Conservation (phyloP, 2,888 invertebrate species). For the Caenorhabditis zanzibari region DNA sequence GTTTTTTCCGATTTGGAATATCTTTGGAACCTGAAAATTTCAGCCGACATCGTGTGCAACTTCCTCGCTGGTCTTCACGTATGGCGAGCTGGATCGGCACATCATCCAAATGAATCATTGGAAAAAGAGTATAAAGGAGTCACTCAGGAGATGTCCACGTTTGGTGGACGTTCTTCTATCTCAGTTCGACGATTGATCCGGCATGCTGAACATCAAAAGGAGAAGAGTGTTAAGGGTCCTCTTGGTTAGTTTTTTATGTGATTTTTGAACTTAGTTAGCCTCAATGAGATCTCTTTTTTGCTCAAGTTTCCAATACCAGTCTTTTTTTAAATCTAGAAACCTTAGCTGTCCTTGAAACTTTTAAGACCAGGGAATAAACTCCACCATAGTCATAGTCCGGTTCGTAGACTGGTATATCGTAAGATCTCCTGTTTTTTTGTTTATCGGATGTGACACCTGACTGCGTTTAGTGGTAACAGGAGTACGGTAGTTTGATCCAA, state of each 20-base stretch:
- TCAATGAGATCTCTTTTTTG: too few species aligned
- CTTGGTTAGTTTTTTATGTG: conserved; percentile 54
- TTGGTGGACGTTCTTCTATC: conserved; percentile 17
- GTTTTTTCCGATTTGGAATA: neutral
- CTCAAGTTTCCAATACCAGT: too few species aligned
- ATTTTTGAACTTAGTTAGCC: too few species aligned
- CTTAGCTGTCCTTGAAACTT: neutral
- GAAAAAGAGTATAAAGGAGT: conserved; percentile 71
- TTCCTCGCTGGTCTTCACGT: conserved; percentile 81
- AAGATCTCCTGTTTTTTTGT: neutral
- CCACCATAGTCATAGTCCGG: neutral
- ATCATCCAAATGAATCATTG: conserved; percentile 54
- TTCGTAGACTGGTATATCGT: conserved; percentile 14
- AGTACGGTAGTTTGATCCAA: too few species aligned
- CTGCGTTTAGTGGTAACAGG: neutral
- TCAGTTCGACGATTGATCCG: conserved; percentile 60
- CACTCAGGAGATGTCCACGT: conserved; percentile 52
- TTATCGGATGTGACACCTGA: neutral
- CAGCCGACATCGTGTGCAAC: conserved; percentile 82
- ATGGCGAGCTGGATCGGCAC: conserved; percentile 71
- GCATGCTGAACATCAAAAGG: conserved; percentile 51
- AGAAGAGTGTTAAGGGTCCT: conserved; percentile 33
- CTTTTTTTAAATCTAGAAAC: too few species aligned
- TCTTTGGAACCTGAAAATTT: conserved; percentile 34
- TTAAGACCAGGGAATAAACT: conserved; percentile 1